phyloP scores from a whole-genome alignment of 2,888 invertebrate species.

The Netelia virgata region DNA sequence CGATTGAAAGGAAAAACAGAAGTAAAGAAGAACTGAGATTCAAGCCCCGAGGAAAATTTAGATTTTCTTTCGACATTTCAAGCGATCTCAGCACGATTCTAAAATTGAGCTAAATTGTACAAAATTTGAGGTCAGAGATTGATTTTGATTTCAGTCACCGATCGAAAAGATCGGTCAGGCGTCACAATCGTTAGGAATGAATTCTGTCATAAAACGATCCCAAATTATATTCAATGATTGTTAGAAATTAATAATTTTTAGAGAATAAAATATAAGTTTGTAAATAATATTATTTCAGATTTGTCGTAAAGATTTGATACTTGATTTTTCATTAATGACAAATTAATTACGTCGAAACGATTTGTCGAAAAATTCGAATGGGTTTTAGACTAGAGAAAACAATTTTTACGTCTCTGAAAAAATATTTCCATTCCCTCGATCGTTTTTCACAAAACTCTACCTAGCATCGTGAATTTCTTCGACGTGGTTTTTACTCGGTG shows the following conservation, averaged over 20 bases:
- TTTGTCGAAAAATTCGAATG: too few species aligned
- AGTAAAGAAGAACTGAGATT: slow-evolving; percentile 1
- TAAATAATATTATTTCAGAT: too few species aligned
- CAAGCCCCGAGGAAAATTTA: slow-evolving; percentile 13
- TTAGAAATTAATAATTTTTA: too few species aligned
- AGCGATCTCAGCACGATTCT: neutral
- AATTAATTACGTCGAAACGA: too few species aligned
- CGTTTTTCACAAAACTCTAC: slow-evolving; percentile 62
- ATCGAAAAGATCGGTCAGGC: neutral
- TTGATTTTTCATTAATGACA: too few species aligned
- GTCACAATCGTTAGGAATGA: neutral
- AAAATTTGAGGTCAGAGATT: neutral
- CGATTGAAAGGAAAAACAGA: slow-evolving; percentile 35
- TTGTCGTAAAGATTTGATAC: too few species aligned
- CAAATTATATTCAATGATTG: neutral
- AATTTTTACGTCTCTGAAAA: neutral
- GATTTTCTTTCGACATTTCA: slow-evolving; percentile 40
- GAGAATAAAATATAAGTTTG: too few species aligned
- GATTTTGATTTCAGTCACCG: neutral
- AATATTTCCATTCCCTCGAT: neutral
- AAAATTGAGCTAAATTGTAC: neutral
- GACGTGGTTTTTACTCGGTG: slow-evolving; percentile 71
- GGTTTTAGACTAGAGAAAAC: too few species aligned
- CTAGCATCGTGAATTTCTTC: slow-evolving; percentile 76
- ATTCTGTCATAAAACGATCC: neutral